A percentile compares a stretch with the other conserved stretches of the same genome.
Conservation (phyloP, 2,888 invertebrate species). For the Temnothorax rugatulus region DNA sequence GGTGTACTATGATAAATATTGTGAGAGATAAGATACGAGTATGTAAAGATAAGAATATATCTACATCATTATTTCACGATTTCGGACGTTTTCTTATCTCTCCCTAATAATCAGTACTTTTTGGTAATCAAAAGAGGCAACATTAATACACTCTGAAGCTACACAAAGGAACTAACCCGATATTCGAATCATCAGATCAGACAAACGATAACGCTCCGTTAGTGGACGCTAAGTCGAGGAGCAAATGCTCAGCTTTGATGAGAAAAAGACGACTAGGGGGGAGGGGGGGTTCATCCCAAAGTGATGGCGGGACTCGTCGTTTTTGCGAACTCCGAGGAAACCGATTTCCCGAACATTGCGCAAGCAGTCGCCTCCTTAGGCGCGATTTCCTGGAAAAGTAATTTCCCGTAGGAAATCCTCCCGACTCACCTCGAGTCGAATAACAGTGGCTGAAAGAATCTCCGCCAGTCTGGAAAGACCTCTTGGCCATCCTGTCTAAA, state of each 20-base stretch:
- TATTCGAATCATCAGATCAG: conserved; percentile 41
- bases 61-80: neutral
- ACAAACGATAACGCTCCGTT: conserved; percentile 42
- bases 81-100: neutral
- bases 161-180: conserved; percentile 5
- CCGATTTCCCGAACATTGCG: conserved; percentile 57
- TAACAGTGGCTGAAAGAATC: conserved; percentile 79
- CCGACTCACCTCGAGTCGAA: conserved; percentile 81
- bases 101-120: neutral
- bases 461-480: conserved; percentile 67
- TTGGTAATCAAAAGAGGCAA: neutral
- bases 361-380: conserved; percentile 59
- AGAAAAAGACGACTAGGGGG: conserved; percentile 43
- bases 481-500: conserved; percentile 53
- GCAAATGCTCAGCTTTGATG: conserved; percentile 51
- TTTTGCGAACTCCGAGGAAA: conserved; percentile 47
- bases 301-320: conserved; percentile 41
- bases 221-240: conserved; percentile 31
- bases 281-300: conserved; percentile 24
- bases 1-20: neutral
- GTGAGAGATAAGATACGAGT: neutral
- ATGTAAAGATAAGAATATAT: neutral
- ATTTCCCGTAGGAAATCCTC: conserved; percentile 83
- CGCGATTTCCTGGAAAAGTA: conserved; percentile 81
- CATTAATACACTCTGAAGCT: neutral